Conservation (phyloP, 2,888 invertebrate species). For the Fragum sueziense region DNA sequence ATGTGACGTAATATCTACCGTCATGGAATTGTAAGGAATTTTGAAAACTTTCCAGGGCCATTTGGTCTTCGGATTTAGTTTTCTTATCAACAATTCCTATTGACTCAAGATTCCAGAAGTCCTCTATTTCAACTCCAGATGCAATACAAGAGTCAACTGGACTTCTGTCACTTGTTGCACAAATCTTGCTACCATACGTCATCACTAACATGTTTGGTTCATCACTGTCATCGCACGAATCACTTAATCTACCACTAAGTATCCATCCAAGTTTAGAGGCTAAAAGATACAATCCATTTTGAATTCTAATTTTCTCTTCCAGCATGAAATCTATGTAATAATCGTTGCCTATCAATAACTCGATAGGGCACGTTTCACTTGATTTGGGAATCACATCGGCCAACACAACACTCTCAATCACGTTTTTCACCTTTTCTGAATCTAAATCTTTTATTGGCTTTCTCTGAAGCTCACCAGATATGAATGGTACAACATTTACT, state of each 20-base stretch:
- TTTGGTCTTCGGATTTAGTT: conserved; percentile 9
- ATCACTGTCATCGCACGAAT: not conserved
- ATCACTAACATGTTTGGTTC: conserved; percentile 27
- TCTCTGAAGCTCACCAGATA: conserved; percentile 29
- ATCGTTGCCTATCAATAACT: conserved; percentile 28
- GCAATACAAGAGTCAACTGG: conserved; percentile 1
- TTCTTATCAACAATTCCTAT: conserved; percentile 28
- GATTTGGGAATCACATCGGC: conserved; percentile 24
- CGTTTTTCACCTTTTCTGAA: not conserved
- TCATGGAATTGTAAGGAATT: conserved; percentile 30
- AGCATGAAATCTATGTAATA: conserved; percentile 27
- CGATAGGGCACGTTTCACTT: conserved; percentile 12
- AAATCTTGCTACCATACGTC: conserved; percentile 13
- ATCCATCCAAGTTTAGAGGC: conserved; percentile 38
- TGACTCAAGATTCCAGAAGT: conserved; percentile 38
- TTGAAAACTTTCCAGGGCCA: conserved; percentile 20
- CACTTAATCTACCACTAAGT: conserved; percentile 26
- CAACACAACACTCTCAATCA: conserved; percentile 11
- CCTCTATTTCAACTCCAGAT: conserved; percentile 10
- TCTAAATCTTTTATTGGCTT: not conserved
- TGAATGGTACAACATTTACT: conserved; percentile 34
- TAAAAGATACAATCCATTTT: conserved; percentile 31
- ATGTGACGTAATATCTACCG: conserved; percentile 28
- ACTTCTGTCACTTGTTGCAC: conserved; percentile 7
- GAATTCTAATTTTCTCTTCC: conserved; percentile 24